Conservation (phyloP, 2,888 invertebrate genomes). For the Pinctada fucata region DNA sequence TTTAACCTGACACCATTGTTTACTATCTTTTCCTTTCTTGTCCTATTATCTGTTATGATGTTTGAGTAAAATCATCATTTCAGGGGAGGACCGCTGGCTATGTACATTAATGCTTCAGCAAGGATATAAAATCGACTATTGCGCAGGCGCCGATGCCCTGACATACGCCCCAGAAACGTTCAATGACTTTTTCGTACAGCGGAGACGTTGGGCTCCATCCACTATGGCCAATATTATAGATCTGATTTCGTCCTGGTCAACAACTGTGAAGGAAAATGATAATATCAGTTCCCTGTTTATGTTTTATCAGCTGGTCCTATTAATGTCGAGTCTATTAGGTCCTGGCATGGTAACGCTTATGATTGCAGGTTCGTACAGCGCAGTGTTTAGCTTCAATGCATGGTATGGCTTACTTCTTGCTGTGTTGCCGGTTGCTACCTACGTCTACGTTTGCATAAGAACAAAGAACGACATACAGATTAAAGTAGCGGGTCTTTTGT, state of each 20-base stretch:
- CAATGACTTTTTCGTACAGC: slow-evolving; percentile 71
- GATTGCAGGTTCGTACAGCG: slow-evolving; percentile 99
- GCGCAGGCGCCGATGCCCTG: slow-evolving; percentile 68
- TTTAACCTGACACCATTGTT: too few species aligned
- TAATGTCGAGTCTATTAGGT: slow-evolving; percentile 58
- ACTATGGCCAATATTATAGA: slow-evolving; percentile 72
- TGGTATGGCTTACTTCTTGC: slow-evolving; percentile 97
- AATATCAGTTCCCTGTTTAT: slow-evolving; percentile 67
- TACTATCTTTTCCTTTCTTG: too few species aligned
- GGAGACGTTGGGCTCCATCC: slow-evolving; percentile 72
- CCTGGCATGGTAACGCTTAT: slow-evolving; percentile 63
- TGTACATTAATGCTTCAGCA: slow-evolving; percentile 70
- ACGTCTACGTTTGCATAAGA: slow-evolving; percentile 94
- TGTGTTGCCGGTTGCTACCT: slow-evolving; percentile 91
- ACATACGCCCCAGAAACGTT: slow-evolving; percentile 71
- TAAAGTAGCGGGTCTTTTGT: slow-evolving; percentile 67
- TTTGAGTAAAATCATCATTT: not conserved
- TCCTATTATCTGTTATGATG: too few species aligned
- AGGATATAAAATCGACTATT: slow-evolving; percentile 72
- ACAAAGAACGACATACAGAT: slow-evolving; percentile 94
- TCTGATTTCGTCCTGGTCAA: slow-evolving; percentile 60
- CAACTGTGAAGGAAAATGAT: slow-evolving; percentile 61
- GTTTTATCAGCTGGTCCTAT: slow-evolving; percentile 62
- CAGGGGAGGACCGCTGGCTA: slow-evolving; percentile 74
- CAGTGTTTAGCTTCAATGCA: slow-evolving; percentile 90